Evolutionary conservation across 2,888 invertebrate genomes (phyloP).

Genomic region (Drosophila merina): DNA sequence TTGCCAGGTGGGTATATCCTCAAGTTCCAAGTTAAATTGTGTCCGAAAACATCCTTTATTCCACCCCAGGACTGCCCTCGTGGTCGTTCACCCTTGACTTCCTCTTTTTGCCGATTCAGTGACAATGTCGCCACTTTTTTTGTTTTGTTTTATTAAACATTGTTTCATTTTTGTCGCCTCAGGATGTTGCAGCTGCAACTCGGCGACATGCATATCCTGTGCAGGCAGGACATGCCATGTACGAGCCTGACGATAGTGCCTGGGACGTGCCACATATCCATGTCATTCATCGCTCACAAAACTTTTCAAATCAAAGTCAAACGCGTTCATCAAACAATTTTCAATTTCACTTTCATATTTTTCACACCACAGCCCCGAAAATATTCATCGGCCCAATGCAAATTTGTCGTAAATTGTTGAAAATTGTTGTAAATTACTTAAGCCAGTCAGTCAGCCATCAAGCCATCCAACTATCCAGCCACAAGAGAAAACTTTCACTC

Average conservation of each 20-base stretch:
- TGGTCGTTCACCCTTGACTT: slow-evolving; percentile 47
- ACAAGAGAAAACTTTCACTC: slow-evolving; percentile 65
- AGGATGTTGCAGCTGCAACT: slow-evolving; percentile 72
- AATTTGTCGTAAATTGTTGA: slow-evolving; percentile 75
- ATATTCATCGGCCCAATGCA: slow-evolving; percentile 41
- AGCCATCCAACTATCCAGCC: not conserved
- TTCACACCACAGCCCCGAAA: slow-evolving; percentile 44
- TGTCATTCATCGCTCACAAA: not conserved
- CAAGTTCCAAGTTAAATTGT: not conserved
- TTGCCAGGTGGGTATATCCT: not conserved
- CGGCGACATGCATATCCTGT: slow-evolving; percentile 66
- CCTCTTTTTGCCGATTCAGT: slow-evolving; percentile 15
- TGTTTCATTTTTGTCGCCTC: slow-evolving; percentile 39
- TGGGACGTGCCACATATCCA: too few species aligned
- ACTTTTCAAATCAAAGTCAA: slow-evolving; percentile 22
- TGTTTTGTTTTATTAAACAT: slow-evolving; percentile 20
- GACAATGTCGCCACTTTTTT: slow-evolving; percentile 55
- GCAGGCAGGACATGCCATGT: slow-evolving; percentile 15
- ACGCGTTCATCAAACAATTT: slow-evolving; percentile 35
- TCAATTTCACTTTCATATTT: slow-evolving; percentile 48
- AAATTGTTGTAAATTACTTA: slow-evolving; percentile 72
- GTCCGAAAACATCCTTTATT: slow-evolving; percentile 3
- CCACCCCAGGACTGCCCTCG: slow-evolving; percentile 1
- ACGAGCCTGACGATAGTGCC: slow-evolving; percentile 29
- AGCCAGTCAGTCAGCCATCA: slow-evolving; percentile 32